Base-by-base conservation (phyloP, 2,797 vertebrate genomes). In the Ibycter americanus region DNA sequence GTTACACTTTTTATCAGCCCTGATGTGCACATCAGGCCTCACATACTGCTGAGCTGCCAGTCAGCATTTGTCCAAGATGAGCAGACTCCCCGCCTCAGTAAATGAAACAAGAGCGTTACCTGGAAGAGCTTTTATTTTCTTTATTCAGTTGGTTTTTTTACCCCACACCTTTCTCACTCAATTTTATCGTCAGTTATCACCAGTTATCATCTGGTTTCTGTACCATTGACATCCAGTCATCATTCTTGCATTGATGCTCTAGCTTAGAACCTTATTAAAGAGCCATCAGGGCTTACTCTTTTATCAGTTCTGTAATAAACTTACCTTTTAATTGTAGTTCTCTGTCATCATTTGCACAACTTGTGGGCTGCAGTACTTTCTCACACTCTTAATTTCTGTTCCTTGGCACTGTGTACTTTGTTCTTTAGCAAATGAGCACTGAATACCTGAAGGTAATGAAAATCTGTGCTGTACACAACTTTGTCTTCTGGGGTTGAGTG, bases 51-150 rank as follows among this genome's bases (percentile, higher is more conserved):
- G 77, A 36, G 54, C 67, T 62, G 46, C 31, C 80, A 23, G 19
- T 12, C 16, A 49, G 32, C 27, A 1, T 0, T 8, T 52, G 25
- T 1, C 4, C 29, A 9, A 23, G 21, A 3, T 0, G 15, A 7
- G 9, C 0, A 15, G 17, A 12, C 29, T 29, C 32, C 21, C 22
- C 5, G 3, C 6, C 15, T 38, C 73, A 42, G 25, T 3, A 32
- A 31, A 34, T 4, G 6, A 17, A 54, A 49, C 23, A 31, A 2
- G 26, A 19, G 23, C 0, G 1, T 2, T 8, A 38, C 0, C 0
- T 12, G 22, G 9, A 12, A 59, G 31, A 8, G 1, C 2, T 26
- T 15, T 2, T 1, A 9, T 13, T 3, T 11, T 13, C 5, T 59
- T 29, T 9, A 9, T 34, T 38, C 27, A 32, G 31, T 4, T 70